Percentiles rank a stretch among this genome's conserved stretches.
These are phyloP conservation scores for Orthonevra nobilis DNA, from an alignment of 2,888 invertebrate genomes.

Conservation along the genomic window DNA sequence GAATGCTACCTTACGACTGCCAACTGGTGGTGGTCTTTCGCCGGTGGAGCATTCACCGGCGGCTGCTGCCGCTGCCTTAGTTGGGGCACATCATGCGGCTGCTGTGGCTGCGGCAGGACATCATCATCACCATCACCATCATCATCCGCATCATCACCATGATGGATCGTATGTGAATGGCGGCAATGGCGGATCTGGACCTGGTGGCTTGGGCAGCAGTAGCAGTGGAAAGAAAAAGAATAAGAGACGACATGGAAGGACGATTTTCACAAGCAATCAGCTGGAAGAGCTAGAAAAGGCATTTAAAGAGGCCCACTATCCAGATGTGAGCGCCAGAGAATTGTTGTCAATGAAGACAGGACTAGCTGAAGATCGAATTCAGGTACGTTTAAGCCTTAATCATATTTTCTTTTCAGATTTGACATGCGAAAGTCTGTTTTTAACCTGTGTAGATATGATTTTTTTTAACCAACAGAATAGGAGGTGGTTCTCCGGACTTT, in stretches of 20 bases:
- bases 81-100: conserved; percentile 74
- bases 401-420: no score
- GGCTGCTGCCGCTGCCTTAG: conserved; percentile 74
- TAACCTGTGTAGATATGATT: no score
- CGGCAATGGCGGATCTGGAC: conserved; percentile 46
- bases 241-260: conserved; percentile 95
- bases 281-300: conserved; percentile 99
- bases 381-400: no score
- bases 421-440: no score
- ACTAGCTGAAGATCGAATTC: conserved; percentile 95
- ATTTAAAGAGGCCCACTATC: conserved; percentile 99
- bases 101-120: conserved; percentile 75
- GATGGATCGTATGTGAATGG: conserved; percentile 72
- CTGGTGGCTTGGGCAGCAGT: conserved; percentile 73
- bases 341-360: conserved; percentile 95
- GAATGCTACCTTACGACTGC: conserved; percentile 63
- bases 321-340: conserved; percentile 98
- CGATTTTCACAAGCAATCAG: conserved; percentile 99
- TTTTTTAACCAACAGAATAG: no score
- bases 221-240: conserved; percentile 92
- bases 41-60: conserved; percentile 76
- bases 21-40: conserved; percentile 71
- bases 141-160: conserved; percentile 70
- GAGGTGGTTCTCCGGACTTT: no score
- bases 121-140: conserved; percentile 70